Base-by-base conservation (phyloP, 2,888 invertebrate species). In the Pycnomerus fuliginosus region DNA sequence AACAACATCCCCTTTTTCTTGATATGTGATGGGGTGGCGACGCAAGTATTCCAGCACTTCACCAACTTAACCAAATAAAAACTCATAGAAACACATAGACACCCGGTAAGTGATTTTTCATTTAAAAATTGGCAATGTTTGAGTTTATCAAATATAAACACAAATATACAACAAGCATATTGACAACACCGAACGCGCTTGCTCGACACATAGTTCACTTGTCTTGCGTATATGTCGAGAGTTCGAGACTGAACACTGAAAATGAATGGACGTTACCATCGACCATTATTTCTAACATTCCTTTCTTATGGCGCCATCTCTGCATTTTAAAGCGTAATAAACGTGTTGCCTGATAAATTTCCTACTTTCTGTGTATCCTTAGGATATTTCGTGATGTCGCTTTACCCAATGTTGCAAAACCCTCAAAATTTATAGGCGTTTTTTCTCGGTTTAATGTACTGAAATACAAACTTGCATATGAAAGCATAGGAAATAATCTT, bases 161-260 rank as follows among this genome's bases (percentile, higher is more conserved):
- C 51, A 47, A 47, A 51, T 45, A 45, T 36, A n/a, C n/a, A 50
- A 58, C 50, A 32, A 53, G 48, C 52, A 55, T 61, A 61, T 61
- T 53, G 61, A 61, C 58, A 57, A 56, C 48, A 53, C 42, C 35
- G 41, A 59, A 48, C 51, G 58, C 61, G 61, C 61, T 44, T 61
- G 61, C 61, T 39, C 58, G 35, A 44, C 50, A 51, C n/a, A n/a
- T n/a, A n/a, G n/a, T 45, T 45, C 48, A 42, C 39, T 36, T 35
- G 11, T 44, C 33, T 41, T 35, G 41, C 41, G 41, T 48, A 43
- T 40, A 44, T 44, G 46, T 43, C 44, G 44, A n/a, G n/a, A n/a
- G n/a, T n/a, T n/a, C n/a, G n/a, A n/a, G n/a, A n/a, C n/a, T n/a
- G n/a, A n/a, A n/a, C n/a, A n/a, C n/a, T n/a, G n/a, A 42, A 45